Evolutionary conservation across 2,113 vertebrate species (phyloP), one percentile per base, ranked within the genome.

Genomic region (Vimba vimba): DNA sequence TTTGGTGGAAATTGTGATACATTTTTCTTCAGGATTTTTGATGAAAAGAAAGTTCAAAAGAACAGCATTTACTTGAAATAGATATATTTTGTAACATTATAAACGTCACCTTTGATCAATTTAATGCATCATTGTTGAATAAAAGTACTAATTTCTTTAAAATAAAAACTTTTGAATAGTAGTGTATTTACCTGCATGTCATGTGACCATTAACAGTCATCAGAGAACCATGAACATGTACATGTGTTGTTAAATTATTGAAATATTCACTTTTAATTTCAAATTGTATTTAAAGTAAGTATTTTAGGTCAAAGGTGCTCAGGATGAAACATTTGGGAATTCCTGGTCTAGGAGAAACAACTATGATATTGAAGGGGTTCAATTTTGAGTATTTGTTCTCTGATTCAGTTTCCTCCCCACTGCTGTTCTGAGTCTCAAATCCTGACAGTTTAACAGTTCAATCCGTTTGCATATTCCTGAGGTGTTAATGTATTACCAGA

Each of bases 401-500:
- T 62, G 12, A 25, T 79, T 47, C 60, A 30, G n/a, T 52, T 52
- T n/a, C 23, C 45, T 59, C 0, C 3, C 17, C n/a, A 5, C 62
- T 82, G 43, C 27, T 30, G 25, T 45, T 69, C 62, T 55, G 45
- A 52, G 27, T 69, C 47, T 52, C 25, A 82, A 30, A 64, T 43
- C n/a, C 23, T 68, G 75, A 77, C 75, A 55, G 45, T 77, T 82
- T 68, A 82, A 82, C 64, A 69, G 79, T 30, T 69, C 77, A 60
- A 62, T 79, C 55, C 3, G 47, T 64, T 27, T 68, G 43, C 43
- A 68, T 82, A 82, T 69, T 69, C 62, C 79, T 13, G 27, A 69
- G 79, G 79, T 82, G 79, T 52, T 82, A 82, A 82, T 82, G 62
- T 82, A 82, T 68, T 82, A 82, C 43, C 79, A 82, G 64, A 33